Evolutionary conservation across 2,797 vertebrate genomes (phyloP).

Genomic region (Scleropages formosus): DNA sequence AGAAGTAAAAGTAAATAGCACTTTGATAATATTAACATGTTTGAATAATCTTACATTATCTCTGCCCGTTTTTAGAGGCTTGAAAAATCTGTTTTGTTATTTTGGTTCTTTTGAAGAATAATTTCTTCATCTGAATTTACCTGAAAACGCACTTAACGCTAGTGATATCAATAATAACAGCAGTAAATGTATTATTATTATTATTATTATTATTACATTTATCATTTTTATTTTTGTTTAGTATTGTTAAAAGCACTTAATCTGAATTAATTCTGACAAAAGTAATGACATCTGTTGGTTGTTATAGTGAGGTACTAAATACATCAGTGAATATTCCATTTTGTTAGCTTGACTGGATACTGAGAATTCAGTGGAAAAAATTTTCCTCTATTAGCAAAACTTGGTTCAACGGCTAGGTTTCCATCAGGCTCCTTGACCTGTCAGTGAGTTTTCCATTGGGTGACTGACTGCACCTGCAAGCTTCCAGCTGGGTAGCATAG

Average conservation of each 20-base stretch:
- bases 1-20: conserved; percentile 61
- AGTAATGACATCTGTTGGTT: conserved; percentile 23
- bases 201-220: conserved; percentile 41
- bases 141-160: conserved; percentile 66
- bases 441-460: too few relatives aligned
- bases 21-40: conserved; percentile 60
- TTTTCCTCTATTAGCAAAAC: not conserved
- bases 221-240: conserved; percentile 46
- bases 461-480: too few relatives aligned
- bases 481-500: too few relatives aligned
- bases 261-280: conserved; percentile 42
- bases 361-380: conserved; percentile 9
- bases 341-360: conserved; percentile 2
- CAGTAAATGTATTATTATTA: conserved; percentile 45
- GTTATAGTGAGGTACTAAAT: conserved; percentile 1
- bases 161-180: conserved; percentile 14
- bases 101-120: conserved; percentile 7
- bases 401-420: conserved; percentile 4
- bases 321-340: not conserved
- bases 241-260: conserved; percentile 35
- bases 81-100: conserved; percentile 43
- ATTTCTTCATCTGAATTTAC: conserved; percentile 54
- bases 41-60: conserved; percentile 47
- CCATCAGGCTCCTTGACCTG: not conserved
- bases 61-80: conserved; percentile 58